A percentile compares a stretch with the other conserved stretches of the same genome.
phyloP scores from a whole-genome alignment of 2,113 vertebrate species.

The Dipodomys spectabilis region DNA sequence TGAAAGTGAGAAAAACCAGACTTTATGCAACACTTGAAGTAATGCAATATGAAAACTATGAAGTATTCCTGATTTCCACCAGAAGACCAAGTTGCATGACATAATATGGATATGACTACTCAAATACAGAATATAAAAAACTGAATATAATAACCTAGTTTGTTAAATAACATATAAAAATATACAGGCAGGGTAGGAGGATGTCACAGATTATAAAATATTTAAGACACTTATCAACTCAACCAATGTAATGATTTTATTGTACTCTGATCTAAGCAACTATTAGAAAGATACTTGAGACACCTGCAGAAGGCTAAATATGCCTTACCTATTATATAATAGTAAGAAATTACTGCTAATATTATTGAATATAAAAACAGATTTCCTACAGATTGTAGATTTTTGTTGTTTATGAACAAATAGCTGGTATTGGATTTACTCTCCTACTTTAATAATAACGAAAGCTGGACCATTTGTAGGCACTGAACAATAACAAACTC shows the following conservation, averaged over 20 bases:
- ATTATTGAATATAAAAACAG: neutral
- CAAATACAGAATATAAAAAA: neutral
- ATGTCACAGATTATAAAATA: neutral
- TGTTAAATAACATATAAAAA: conserved; percentile 10
- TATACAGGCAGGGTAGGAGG: neutral
- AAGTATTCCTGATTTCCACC: neutral
- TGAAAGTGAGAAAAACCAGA: neutral
- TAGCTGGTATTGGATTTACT: neutral
- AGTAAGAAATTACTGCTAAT: neutral
- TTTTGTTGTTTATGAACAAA: neutral
- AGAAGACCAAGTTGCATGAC: neutral
- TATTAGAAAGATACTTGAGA: neutral
- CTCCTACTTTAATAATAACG: conserved; percentile 10
- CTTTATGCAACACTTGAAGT: neutral
- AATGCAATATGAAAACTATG: neutral
- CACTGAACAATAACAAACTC: neutral
- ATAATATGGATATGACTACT: neutral
- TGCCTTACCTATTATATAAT: neutral
- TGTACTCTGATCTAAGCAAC: neutral
- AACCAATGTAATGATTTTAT: neutral
- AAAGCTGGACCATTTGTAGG: conserved; percentile 13
- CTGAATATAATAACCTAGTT: neutral
- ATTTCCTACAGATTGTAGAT: neutral
- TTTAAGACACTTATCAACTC: neutral
- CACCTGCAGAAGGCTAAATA: neutral